A percentile compares a stretch with the other conserved stretches of the same genome.
Evolutionary conservation across 2,888 invertebrate genomes (phyloP).

Genomic region (Nezara viridula): DNA sequence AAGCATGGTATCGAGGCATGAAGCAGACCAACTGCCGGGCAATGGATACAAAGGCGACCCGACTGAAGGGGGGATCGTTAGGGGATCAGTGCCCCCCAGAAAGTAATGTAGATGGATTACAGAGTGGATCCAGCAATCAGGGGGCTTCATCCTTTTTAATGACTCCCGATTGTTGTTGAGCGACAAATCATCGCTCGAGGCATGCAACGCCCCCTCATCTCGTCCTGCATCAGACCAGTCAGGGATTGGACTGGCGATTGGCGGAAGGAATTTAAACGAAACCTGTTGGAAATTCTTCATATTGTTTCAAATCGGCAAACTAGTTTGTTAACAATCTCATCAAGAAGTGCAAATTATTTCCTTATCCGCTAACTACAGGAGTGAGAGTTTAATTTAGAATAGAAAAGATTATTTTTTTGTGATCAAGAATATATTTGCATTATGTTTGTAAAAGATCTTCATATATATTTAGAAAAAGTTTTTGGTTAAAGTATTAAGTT

Average conservation of each 20-base stretch:
- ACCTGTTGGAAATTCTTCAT: neutral
- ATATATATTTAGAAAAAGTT: too few species aligned
- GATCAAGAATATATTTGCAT: too few species aligned
- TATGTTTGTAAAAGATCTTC: too few species aligned
- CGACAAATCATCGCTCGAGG: conserved; percentile 40
- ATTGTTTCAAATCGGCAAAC: neutral
- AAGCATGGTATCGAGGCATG: too few species aligned
- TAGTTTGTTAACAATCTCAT: neutral
- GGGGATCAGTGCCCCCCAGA: conserved; percentile 23
- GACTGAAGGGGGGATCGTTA: conserved; percentile 38
- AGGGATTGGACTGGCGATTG: neutral
- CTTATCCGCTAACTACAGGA: too few species aligned
- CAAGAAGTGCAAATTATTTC: neutral
- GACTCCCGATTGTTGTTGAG: conserved; percentile 21
- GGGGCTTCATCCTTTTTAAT: conserved; percentile 42
- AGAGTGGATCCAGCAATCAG: neutral
- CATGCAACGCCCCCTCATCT: neutral
- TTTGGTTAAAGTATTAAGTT: too few species aligned
- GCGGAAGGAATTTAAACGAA: neutral
- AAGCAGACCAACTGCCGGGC: neutral
- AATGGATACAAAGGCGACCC: neutral
- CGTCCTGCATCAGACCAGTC: too few species aligned
- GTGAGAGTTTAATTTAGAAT: too few species aligned
- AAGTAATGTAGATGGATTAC: conserved; percentile 36
- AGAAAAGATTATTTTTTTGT: too few species aligned